Evolutionary conservation across 2,113 vertebrate species (phyloP).

Genomic region (Nothocercus julius): DNA sequence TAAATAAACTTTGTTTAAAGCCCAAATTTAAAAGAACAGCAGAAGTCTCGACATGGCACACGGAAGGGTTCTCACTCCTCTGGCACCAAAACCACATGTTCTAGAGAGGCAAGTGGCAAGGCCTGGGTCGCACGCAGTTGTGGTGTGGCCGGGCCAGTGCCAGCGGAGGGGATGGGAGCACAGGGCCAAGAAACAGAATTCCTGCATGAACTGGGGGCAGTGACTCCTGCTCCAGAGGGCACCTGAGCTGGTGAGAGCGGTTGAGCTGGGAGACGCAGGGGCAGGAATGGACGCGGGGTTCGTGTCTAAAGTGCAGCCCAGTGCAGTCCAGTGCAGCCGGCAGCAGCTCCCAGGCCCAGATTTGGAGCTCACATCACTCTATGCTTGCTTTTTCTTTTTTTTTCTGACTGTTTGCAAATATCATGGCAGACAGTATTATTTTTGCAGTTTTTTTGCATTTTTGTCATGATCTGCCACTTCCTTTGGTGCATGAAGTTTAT

Average conservation of each 20-base stretch:
- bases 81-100: neutral
- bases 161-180: no score
- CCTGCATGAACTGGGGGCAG: no score
- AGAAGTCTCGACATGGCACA: rapidly evolving
- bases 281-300: no score
- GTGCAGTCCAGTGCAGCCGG: no score
- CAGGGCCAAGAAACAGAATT: no score
- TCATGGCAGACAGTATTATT: neutral
- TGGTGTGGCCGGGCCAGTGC: no score
- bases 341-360: rapidly evolving
- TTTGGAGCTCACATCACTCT: neutral
- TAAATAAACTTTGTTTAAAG: neutral
- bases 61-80: neutral
- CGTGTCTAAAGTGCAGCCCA: no score
- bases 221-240: no score
- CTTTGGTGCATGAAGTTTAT: neutral
- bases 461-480: neutral
- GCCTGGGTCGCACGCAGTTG: neutral
- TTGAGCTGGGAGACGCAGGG: no score
- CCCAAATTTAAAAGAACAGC: neutral
- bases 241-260: no score
- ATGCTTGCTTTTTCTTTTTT: neutral
- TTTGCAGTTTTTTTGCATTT: neutral
- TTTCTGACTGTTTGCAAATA: rapidly evolving
- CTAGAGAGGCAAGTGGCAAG: neutral